Conservation (phyloP, 2,888 invertebrate genomes). For the Eupeodes luniger region DNA sequence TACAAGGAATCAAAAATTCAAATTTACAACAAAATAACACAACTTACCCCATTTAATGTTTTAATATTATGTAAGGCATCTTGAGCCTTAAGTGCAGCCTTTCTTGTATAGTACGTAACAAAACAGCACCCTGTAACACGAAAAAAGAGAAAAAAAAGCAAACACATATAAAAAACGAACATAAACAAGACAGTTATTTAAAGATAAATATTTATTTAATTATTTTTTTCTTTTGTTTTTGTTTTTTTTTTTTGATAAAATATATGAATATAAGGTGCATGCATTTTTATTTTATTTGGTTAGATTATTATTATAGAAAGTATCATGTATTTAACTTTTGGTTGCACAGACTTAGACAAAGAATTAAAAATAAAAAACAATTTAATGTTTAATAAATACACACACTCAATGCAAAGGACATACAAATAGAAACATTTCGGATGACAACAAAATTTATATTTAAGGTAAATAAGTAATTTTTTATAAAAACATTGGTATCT, state of each 20-base stretch:
- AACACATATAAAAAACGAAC: constrained; percentile 78
- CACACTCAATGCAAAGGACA: constrained; percentile 17
- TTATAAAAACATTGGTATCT: background rate
- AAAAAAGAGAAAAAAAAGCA: constrained; percentile 84
- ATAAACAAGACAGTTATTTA: constrained; percentile 70
- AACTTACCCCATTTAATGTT: constrained; percentile 97
- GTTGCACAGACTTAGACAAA: background rate
- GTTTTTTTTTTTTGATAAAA: constrained; percentile 25
- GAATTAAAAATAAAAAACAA: background rate
- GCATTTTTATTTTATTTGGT: constrained; percentile 43
- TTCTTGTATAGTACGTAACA: constrained; percentile 99
- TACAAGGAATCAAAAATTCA: background rate
- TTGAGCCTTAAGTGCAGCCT: constrained; percentile 98
- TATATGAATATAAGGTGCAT: constrained; percentile 59
- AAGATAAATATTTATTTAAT: background rate
- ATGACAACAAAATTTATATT: background rate
- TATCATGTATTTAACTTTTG: background rate
- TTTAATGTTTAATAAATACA: background rate
- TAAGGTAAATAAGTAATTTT: background rate
- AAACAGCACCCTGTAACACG: constrained; percentile 99
- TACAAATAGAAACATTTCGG: background rate
- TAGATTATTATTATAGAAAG: background rate
- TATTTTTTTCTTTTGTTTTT: background rate
- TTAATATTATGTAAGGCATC: constrained; percentile 99
- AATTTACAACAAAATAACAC: constrained; percentile 15